Evolutionary conservation across 2,113 vertebrate species (phyloP), one percentile per base, ranked within the genome.

Genomic region (Barnardius zonarius): DNA sequence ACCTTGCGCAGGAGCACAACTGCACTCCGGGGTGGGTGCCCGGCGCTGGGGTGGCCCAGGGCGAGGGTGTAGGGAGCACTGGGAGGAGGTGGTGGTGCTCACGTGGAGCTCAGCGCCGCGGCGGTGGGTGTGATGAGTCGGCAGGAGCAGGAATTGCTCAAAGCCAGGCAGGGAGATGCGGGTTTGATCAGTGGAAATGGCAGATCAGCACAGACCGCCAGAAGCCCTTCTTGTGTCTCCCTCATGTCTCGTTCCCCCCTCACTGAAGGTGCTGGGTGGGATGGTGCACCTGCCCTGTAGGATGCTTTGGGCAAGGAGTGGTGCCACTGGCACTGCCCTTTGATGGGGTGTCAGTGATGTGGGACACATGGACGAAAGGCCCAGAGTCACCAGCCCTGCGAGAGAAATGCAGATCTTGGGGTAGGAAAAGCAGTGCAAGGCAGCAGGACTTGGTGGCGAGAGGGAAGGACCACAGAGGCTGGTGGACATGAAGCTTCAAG

Each of bases 111-210:
- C 89, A 76, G 78, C 22, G 69, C 81, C 20, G 7, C 0, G 1
- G 62, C 84, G 81, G 78, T 85, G 89, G 78, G 13, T 63, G 70
- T 9, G 37, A 91, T 88, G 86, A 76, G 17, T 69, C 1, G 14
- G 43, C 86, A 86, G 87, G 78, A 92, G 75, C 73, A 95, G 93
- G 82, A 93, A 83, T 52, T 44, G 62, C 27, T 55, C 51, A 7
- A 89, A 95, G 67, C 63, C 82, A 83, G 62, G n/a, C 84, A 93
- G 81, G 83, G 88, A 57, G 90, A 64, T 49, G 52, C 23, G 62
- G 43, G 30, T 25, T 74, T 57, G 89, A 86, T 59, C 25, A 5
- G 72, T 77, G 59, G 68, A 41, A 88, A 69, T 77, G 75, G 88
- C 78, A 86, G 83, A 82, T 25, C 73, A 55, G 88, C 48, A 61